Conservation (phyloP, 2,888 invertebrate species). For the Hemistola chrysoprasaria region DNA sequence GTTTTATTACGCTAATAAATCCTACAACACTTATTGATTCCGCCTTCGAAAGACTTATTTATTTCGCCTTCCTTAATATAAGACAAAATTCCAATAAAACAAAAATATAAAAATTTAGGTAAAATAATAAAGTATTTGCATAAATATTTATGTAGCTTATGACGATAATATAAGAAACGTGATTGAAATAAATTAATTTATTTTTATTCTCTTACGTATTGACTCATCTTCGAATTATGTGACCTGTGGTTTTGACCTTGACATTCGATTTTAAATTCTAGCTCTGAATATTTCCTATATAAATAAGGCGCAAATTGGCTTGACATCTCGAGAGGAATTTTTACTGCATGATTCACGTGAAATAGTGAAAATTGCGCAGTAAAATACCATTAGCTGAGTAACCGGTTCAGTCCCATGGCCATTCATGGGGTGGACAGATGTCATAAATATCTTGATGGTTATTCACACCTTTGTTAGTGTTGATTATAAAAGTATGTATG, state of each 20-base stretch:
- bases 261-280: conserved; percentile 6
- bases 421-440: conserved; percentile 5
- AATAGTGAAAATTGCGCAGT: conserved; percentile 23
- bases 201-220: conserved; percentile 3
- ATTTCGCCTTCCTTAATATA: too few species aligned
- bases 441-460: conserved; percentile 1
- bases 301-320: conserved; percentile 7
- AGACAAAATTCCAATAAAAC: too few species aligned
- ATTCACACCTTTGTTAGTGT: not conserved
- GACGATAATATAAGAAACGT: too few species aligned
- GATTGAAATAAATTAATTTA: too few species aligned
- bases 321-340: conserved; percentile 10
- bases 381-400: conserved; percentile 4
- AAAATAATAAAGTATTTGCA: too few species aligned
- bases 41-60: too few species aligned
- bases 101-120: too few species aligned
- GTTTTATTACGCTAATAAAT: conserved; percentile 14
- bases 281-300: conserved; percentile 5
- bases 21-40: conserved; percentile 1
- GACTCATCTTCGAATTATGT: conserved; percentile 8
- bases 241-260: conserved; percentile 9
- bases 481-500: too few species aligned
- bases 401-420: conserved; percentile 9
- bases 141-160: too few species aligned
- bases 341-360: conserved; percentile 23